Percentiles rank a stretch among this genome's conserved stretches.
Conservation (phyloP, 2,888 invertebrate genomes). For the Orthosia incerta region DNA sequence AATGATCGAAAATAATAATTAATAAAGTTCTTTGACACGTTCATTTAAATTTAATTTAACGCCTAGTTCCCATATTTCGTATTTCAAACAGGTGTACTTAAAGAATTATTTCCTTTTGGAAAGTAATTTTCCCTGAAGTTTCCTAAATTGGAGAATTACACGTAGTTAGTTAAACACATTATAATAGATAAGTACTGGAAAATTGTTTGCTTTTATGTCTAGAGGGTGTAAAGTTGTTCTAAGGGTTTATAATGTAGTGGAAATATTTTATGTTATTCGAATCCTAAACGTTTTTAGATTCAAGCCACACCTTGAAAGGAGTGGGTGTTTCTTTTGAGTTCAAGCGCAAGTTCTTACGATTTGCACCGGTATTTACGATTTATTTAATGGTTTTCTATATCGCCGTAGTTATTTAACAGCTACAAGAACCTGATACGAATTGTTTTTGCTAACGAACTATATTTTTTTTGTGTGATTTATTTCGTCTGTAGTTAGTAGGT, state of each 20-base stretch:
- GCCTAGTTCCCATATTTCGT: slow-evolving; percentile 20
- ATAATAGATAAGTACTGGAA: slow-evolving; percentile 7
- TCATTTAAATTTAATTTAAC: slow-evolving; percentile 22
- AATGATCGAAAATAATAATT: slow-evolving; percentile 16
- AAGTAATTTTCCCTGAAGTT: slow-evolving; percentile 44
- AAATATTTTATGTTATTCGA: slow-evolving; percentile 23
- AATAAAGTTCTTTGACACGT: slow-evolving; percentile 33
- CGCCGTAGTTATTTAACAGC: slow-evolving; percentile 29
- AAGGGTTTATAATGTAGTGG: not conserved
- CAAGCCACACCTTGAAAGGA: not conserved
- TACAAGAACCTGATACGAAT: slow-evolving; percentile 25
- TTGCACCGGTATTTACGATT: slow-evolving; percentile 38
- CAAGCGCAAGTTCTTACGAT: slow-evolving; percentile 36
- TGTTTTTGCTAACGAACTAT: slow-evolving; percentile 20
- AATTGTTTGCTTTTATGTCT: not conserved
- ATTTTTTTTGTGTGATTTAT: slow-evolving; percentile 14
- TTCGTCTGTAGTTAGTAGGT: not conserved
- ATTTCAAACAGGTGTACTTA: slow-evolving; percentile 32
- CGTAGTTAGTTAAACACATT: slow-evolving; percentile 30
- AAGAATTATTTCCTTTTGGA: slow-evolving; percentile 42
- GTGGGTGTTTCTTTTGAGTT: slow-evolving; percentile 24
- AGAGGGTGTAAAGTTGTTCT: not conserved
- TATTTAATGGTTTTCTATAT: slow-evolving; percentile 45
- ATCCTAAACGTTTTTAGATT: slow-evolving; percentile 2
- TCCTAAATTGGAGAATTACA: slow-evolving; percentile 32